These are phyloP conservation scores for Helicoverpa assulta DNA, from an alignment of 2,888 invertebrate species.

Conservation along the genomic window DNA sequence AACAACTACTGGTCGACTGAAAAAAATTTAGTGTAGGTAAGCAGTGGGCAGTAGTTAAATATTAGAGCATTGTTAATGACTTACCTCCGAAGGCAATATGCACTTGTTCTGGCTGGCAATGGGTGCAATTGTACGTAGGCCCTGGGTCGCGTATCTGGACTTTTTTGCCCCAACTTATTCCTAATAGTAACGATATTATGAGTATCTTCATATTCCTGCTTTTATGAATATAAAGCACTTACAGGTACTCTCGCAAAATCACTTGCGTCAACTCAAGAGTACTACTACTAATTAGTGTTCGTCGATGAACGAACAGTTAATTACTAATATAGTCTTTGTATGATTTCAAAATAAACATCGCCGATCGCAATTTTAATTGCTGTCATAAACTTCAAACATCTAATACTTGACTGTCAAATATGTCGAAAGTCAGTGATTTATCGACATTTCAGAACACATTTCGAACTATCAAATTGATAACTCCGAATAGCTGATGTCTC, in stretches of 20 bases:
- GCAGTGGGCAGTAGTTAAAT: no score
- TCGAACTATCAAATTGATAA: constrained; percentile 13
- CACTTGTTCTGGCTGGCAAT: constrained; percentile 52
- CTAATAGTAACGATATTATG: constrained; percentile 40
- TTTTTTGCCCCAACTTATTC: constrained; percentile 33
- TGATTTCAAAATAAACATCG: constrained; percentile 29
- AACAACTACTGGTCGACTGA: no score
- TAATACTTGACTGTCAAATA: background rate
- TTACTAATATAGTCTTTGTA: constrained; percentile 24
- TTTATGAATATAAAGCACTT: constrained; percentile 3
- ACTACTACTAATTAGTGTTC: background rate
- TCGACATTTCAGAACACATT: constrained; percentile 30
- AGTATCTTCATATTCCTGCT: constrained; percentile 42
- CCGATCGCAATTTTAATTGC: background rate
- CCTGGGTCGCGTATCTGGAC: constrained; percentile 19
- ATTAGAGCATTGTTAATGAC: background rate
- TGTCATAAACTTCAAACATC: constrained; percentile 3
- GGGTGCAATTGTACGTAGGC: constrained; percentile 39
- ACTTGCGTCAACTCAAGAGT: background rate
- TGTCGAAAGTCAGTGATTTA: background rate
- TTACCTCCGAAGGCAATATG: constrained; percentile 49
- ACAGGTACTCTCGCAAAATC: background rate
- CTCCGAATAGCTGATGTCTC: no score
- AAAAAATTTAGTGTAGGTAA: no score
- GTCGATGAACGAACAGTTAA: constrained; percentile 14